These are phyloP conservation scores for Potorous gilbertii DNA, from an alignment of 2,797 vertebrate genomes.

Conservation along the genomic window DNA sequence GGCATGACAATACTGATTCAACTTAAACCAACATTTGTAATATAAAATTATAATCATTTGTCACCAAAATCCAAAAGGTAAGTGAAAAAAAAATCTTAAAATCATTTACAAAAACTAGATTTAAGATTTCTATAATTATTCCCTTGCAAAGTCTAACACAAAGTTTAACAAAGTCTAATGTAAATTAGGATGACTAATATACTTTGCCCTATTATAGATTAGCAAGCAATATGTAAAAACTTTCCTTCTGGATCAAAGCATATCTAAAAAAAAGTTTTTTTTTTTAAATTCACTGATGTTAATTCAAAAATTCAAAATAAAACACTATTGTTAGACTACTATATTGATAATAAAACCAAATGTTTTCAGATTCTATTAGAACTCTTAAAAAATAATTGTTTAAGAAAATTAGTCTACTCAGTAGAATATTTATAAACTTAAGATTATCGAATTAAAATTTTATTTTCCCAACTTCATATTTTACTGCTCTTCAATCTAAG, in stretches of 20 bases:
- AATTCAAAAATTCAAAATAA: slow-evolving; percentile 65
- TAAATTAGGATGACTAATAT: slow-evolving; percentile 60
- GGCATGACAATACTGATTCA: slow-evolving; percentile 44
- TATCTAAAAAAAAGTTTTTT: slow-evolving; percentile 44
- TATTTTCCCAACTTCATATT: neutral
- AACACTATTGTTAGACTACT: slow-evolving; percentile 48
- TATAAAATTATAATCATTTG: slow-evolving; percentile 49
- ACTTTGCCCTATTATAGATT: slow-evolving; percentile 35
- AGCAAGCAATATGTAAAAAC: slow-evolving; percentile 52
- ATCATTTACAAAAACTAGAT: slow-evolving; percentile 51
- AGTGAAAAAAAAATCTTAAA: slow-evolving; percentile 26
- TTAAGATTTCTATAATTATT: slow-evolving; percentile 52
- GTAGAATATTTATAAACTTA: slow-evolving; percentile 42
- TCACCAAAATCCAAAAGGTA: slow-evolving; percentile 39
- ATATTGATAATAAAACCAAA: slow-evolving; percentile 42
- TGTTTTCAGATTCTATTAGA: slow-evolving; percentile 61
- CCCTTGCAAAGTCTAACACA: slow-evolving; percentile 39
- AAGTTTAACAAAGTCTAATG: neutral
- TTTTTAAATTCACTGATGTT: slow-evolving; percentile 64
- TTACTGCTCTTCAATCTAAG: neutral
- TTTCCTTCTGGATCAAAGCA: slow-evolving; percentile 56
- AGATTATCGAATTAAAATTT: slow-evolving; percentile 13
- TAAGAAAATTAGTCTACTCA: slow-evolving; percentile 52
- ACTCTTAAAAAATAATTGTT: slow-evolving; percentile 49
- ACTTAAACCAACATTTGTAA: slow-evolving; percentile 41